phyloP scores from a whole-genome alignment of 1,140 invertebrate species.

The Battus philenor region DNA sequence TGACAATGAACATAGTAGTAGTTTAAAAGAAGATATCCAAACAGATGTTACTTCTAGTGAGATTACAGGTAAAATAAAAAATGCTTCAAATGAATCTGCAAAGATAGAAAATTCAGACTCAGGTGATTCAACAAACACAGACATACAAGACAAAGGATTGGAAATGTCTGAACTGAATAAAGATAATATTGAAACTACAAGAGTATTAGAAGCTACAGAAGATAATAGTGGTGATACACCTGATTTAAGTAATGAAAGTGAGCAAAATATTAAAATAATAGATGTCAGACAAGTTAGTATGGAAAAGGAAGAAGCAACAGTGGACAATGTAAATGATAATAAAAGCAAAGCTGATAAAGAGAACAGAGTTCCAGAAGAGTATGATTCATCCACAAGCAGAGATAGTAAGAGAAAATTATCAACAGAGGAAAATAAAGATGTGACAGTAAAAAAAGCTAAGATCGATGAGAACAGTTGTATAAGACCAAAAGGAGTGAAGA shows the following conservation, averaged over 20 bases:
- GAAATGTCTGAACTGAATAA: too few relatives aligned
- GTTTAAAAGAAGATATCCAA: too few relatives aligned
- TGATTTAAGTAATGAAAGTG: conserved; percentile 1
- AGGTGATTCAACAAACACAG: too few relatives aligned
- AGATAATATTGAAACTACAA: not conserved
- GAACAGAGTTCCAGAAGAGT: conserved; percentile 14
- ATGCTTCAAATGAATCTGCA: too few relatives aligned
- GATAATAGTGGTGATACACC: not conserved
- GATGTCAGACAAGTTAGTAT: conserved; percentile 9
- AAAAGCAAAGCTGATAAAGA: not conserved
- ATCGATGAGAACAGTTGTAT: conserved; percentile 31
- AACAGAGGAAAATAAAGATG: conserved; percentile 27
- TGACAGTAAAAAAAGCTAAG: conserved; percentile 40
- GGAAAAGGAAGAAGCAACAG: conserved; percentile 13
- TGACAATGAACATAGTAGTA: too few relatives aligned
- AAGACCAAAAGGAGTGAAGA: conserved; percentile 39
- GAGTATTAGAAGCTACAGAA: not conserved
- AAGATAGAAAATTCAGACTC: too few relatives aligned
- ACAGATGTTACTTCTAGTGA: too few relatives aligned
- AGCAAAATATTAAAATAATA: not conserved
- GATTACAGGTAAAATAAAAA: too few relatives aligned
- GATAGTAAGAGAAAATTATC: conserved; percentile 43
- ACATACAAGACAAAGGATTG: too few relatives aligned
- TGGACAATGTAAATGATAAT: not conserved
- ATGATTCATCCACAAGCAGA: conserved; percentile 11